These are phyloP conservation scores for Alectura lathami DNA, from an alignment of 2,113 vertebrate species.

Conservation along the genomic window DNA sequence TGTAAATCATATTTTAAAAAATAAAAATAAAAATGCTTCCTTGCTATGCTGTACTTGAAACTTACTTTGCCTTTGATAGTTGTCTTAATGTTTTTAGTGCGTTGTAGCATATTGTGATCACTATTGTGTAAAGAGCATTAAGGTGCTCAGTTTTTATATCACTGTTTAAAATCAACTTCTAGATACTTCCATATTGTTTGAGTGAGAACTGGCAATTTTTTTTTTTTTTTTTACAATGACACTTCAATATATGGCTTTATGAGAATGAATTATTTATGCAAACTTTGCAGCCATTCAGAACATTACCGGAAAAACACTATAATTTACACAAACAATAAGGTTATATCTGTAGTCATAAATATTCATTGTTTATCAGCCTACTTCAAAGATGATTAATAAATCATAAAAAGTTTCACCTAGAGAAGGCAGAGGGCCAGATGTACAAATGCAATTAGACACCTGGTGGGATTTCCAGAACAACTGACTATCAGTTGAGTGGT, in stretches of 20 bases:
- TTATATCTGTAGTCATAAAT: constrained; percentile 66
- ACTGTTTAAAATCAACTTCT: constrained; percentile 41
- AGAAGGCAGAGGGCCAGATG: not conserved
- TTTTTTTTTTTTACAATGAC: constrained; percentile 27
- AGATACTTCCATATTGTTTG: constrained; percentile 48
- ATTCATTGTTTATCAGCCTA: constrained; percentile 38
- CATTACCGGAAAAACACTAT: constrained; percentile 38
- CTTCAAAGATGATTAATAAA: constrained; percentile 45
- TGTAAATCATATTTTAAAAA: too few species aligned
- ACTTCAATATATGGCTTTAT: constrained; percentile 60
- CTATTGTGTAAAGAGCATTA: not conserved
- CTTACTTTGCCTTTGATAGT: not conserved
- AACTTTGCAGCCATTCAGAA: constrained; percentile 51
- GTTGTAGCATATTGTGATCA: not conserved
- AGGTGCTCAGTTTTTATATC: constrained; percentile 21
- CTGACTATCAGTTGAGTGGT: too few species aligned
- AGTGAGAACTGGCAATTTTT: constrained; percentile 45
- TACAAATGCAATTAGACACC: not conserved
- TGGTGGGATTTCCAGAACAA: not conserved
- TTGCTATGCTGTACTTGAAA: not conserved
- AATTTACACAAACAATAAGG: constrained; percentile 52
- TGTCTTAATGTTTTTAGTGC: not conserved
- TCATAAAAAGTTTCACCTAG: not conserved
- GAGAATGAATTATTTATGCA: constrained; percentile 66
- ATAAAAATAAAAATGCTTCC: not conserved